Conservation (phyloP, 1,140 invertebrate genomes). For the Calliopsis andreniformis region DNA sequence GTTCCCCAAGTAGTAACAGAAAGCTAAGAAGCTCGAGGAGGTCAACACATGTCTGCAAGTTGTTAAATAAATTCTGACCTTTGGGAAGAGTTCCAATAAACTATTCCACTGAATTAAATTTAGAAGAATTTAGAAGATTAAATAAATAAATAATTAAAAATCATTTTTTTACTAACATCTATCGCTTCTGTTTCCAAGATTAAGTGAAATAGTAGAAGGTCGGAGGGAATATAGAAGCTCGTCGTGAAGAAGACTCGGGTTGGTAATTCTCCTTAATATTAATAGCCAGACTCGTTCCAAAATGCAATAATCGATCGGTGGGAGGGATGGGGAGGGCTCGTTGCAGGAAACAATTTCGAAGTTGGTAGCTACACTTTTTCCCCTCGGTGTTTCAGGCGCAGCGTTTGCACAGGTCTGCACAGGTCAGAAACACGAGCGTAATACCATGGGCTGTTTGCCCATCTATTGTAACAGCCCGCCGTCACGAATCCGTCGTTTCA, state of each 20-base stretch:
- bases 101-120: no score
- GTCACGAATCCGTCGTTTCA: constrained; percentile 69
- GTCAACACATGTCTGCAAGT: no score
- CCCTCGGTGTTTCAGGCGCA: constrained; percentile 19
- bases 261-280: neutral
- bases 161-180: no score
- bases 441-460: constrained; percentile 49
- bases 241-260: no score
- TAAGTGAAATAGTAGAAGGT: no score
- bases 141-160: no score
- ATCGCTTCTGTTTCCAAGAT: no score
- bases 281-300: neutral
- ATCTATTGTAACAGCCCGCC: constrained; percentile 64
- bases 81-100: no score
- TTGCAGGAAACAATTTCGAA: constrained; percentile 50
- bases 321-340: neutral
- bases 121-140: no score
- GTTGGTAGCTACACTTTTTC: constrained; percentile 45
- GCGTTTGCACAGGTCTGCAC: constrained; percentile 28
- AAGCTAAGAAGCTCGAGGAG: no score
- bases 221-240: no score
- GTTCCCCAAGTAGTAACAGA: neutral
- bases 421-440: constrained; percentile 46
- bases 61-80: no score
- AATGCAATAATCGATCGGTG: constrained; percentile 9